A percentile compares a stretch with the other conserved stretches of the same genome.
Evolutionary conservation across 2,797 vertebrate species (phyloP).

Genomic region (Tokudaia tokunoshimensis): DNA sequence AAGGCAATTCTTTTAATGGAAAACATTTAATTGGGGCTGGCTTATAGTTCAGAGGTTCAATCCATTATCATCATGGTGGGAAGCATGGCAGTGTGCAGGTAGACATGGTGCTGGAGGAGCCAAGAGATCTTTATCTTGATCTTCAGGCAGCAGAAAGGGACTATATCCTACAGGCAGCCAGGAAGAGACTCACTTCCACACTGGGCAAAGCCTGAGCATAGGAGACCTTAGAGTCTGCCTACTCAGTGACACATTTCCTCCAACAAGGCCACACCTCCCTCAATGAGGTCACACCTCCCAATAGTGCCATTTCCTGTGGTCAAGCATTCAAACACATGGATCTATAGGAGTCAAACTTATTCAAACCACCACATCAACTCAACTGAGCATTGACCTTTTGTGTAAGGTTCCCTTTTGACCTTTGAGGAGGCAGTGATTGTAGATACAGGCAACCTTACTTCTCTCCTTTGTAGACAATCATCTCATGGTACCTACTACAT

Average conservation of each 20-base stretch:
- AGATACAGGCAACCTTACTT: background rate
- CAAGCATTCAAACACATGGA: background rate
- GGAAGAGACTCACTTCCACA: background rate
- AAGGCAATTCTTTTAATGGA: background rate
- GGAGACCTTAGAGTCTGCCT: background rate
- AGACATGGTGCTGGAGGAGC: background rate
- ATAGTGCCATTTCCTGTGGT: background rate
- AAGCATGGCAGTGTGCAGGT: background rate
- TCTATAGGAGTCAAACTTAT: background rate
- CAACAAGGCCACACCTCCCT: background rate
- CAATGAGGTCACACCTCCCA: too few relatives aligned
- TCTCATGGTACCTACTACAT: background rate
- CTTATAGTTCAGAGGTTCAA: background rate
- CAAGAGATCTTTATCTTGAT: background rate
- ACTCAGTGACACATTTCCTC: background rate
- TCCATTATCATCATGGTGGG: background rate
- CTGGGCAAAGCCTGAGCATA: background rate
- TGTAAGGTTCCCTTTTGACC: background rate
- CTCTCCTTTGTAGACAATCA: constrained; percentile 29
- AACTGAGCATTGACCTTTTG: background rate
- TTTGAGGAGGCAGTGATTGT: background rate
- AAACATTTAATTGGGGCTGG: background rate
- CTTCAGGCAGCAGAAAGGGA: background rate
- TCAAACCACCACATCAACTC: background rate
- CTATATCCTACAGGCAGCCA: background rate